Evolutionary conservation across 1,140 invertebrate species (phyloP).

Genomic region (Delia radicum): DNA sequence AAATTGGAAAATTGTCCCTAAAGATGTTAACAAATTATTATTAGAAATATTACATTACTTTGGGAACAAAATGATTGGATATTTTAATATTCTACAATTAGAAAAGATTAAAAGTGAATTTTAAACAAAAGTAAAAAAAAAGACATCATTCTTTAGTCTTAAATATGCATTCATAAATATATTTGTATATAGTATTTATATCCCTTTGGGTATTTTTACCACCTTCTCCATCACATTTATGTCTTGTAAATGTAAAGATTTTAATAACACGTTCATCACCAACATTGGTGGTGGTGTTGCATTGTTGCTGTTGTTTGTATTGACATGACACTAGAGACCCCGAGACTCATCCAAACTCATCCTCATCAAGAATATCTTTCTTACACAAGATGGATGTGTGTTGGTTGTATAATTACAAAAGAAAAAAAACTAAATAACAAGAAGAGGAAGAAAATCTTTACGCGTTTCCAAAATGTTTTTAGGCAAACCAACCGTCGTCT

Average conservation of each 20-base stretch:
- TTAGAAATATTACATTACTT: too few relatives aligned
- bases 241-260: neutral
- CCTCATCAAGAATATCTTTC: neutral
- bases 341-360: neutral
- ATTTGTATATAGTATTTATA: too few relatives aligned
- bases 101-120: too few relatives aligned
- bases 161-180: too few relatives aligned
- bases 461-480: neutral
- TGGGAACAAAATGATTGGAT: too few relatives aligned
- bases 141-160: too few relatives aligned
- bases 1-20: too few relatives aligned
- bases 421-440: neutral
- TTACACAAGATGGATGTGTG: neutral
- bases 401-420: too few relatives aligned
- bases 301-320: neutral
- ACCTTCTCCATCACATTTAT: neutral
- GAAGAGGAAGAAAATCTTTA: neutral
- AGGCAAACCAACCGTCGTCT: too few relatives aligned
- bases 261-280: neutral
- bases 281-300: neutral
- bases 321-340: neutral
- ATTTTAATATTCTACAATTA: too few relatives aligned
- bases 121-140: too few relatives aligned
- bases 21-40: too few relatives aligned
- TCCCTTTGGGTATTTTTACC: neutral